phyloP scores from a whole-genome alignment of 2,888 invertebrate species.

The Aproaerema taeniolella region DNA sequence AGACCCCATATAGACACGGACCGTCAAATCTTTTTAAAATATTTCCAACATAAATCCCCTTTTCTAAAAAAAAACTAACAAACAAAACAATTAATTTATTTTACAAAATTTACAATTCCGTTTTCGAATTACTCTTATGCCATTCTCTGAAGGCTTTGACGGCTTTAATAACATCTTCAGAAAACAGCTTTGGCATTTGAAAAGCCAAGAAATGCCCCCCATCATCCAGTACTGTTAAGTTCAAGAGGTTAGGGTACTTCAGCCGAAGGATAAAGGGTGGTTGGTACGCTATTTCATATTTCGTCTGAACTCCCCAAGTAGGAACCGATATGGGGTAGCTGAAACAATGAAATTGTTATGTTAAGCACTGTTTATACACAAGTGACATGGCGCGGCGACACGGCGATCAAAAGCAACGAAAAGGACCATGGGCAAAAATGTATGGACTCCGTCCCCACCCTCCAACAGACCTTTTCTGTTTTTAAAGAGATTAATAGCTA shows the following conservation, averaged over 20 bases:
- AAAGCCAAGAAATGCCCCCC: constrained; percentile 94
- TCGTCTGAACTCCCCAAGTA: constrained; percentile 81
- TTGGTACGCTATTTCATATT: constrained; percentile 80
- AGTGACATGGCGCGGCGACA: too few species aligned
- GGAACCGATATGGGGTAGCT: constrained; percentile 82
- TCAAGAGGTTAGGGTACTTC: constrained; percentile 81
- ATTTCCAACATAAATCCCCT: too few species aligned
- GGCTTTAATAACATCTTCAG: constrained; percentile 79
- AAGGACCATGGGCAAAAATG: too few species aligned
- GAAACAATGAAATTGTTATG: constrained; percentile 27
- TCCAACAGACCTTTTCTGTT: too few species aligned
- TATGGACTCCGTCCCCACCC: too few species aligned
- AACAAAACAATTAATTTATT: too few species aligned
- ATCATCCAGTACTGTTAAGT: constrained; percentile 75
- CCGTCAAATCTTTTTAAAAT: too few species aligned
- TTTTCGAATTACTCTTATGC: constrained; percentile 18
- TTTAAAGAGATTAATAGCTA: too few species aligned
- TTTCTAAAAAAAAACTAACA: too few species aligned
- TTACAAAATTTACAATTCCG: neutral
- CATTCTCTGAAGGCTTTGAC: constrained; percentile 40
- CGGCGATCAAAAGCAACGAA: too few species aligned
- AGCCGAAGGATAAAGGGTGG: constrained; percentile 76
- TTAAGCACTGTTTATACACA: too few species aligned
- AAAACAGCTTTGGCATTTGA: constrained; percentile 83
- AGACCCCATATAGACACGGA: too few species aligned